Conservation (phyloP, 2,797 vertebrate genomes). For the Enteromius paludinosus region DNA sequence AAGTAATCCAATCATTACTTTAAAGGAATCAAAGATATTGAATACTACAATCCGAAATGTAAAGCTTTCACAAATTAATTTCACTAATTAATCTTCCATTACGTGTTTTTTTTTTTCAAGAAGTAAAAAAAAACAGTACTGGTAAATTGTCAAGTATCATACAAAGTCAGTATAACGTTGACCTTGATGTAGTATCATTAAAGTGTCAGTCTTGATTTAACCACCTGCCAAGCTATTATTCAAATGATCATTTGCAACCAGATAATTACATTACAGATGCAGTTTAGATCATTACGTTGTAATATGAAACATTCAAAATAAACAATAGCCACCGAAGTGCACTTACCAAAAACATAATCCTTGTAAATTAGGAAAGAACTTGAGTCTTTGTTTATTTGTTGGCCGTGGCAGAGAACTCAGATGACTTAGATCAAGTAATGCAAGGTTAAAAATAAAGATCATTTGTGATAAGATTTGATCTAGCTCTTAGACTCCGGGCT, state of each 20-base stretch:
- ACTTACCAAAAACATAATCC: slow-evolving; percentile 25
- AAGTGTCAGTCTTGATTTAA: slow-evolving; percentile 32
- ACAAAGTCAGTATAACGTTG: not conserved
- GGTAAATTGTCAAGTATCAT: not conserved
- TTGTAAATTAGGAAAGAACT: slow-evolving; percentile 64
- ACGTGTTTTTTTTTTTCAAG: not conserved
- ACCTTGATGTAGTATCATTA: not conserved
- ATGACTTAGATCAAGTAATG: slow-evolving; percentile 57
- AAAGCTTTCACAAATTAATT: not conserved
- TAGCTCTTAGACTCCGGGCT: slow-evolving; percentile 63
- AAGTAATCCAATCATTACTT: slow-evolving; percentile 46
- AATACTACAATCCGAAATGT: not conserved
- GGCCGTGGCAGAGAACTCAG: slow-evolving; percentile 57
- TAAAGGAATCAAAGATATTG: slow-evolving; percentile 29
- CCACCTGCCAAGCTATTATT: slow-evolving; percentile 20
- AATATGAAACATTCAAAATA: slow-evolving; percentile 26
- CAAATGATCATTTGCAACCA: slow-evolving; percentile 1
- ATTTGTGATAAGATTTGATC: slow-evolving; percentile 73
- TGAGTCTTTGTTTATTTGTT: slow-evolving; percentile 37
- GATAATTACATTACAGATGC: slow-evolving; percentile 43
- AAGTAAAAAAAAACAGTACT: not conserved
- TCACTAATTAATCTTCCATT: not conserved
- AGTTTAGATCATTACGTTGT: slow-evolving; percentile 37
- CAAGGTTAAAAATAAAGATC: slow-evolving; percentile 63
- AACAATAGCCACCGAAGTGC: slow-evolving; percentile 25